Conservation (phyloP, 2,888 invertebrate genomes). For the Andrena hattorfiana region DNA sequence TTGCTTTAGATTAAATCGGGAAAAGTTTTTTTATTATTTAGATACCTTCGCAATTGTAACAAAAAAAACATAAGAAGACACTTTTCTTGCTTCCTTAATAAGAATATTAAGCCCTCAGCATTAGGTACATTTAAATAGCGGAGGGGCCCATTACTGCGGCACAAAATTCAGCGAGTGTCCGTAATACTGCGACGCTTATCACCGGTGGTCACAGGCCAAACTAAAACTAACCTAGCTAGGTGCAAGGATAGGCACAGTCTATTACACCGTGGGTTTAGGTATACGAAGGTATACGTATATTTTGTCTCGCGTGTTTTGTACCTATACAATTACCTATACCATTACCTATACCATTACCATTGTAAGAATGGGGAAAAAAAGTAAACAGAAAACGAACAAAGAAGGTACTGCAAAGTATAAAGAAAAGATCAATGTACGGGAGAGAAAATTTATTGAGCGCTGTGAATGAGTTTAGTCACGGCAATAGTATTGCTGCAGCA, state of each 20-base stretch:
- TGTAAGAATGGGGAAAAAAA: not conserved
- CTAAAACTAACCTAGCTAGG: not conserved
- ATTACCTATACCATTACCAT: not conserved
- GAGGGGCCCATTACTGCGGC: conserved; percentile 1
- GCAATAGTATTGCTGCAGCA: not conserved
- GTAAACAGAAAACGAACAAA: not conserved
- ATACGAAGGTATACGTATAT: too few species aligned
- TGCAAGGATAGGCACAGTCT: too few species aligned
- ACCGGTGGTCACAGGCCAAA: not conserved
- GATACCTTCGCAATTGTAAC: not conserved
- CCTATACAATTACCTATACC: not conserved
- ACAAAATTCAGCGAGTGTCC: conserved; percentile 1
- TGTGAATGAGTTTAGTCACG: not conserved
- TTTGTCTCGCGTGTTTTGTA: not conserved
- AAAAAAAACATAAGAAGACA: not conserved
- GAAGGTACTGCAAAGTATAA: not conserved
- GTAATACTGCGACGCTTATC: not conserved
- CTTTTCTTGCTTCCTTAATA: conserved; percentile 1
- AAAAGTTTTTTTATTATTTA: not conserved
- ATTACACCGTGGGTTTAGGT: too few species aligned
- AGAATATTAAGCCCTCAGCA: not conserved
- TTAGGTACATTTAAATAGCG: not conserved
- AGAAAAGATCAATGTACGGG: not conserved
- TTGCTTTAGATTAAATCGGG: not conserved
- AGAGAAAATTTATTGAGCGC: not conserved